Conservation (phyloP, 1,140 invertebrate genomes). For the Oreohelix idahoensis region DNA sequence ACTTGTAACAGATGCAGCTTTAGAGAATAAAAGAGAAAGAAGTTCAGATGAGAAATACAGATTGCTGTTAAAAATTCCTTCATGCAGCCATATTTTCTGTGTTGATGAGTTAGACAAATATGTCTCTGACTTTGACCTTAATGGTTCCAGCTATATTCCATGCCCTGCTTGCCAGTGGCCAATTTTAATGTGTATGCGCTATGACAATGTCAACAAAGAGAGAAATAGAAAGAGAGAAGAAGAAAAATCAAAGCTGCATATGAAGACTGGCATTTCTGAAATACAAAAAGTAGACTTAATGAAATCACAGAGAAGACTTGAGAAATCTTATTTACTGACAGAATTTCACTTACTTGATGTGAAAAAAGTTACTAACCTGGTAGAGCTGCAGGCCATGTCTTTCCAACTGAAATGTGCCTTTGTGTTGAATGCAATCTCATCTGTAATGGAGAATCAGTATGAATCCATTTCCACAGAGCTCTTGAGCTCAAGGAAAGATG, state of each 20-base stretch:
- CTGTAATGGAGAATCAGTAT: neutral
- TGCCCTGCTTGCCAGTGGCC: too few relatives aligned
- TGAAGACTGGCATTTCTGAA: neutral
- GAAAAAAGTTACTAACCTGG: neutral
- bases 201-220: neutral
- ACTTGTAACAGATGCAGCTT: too few relatives aligned
- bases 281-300: neutral
- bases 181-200: neutral
- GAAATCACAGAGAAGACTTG: neutral
- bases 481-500: neutral
- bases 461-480: neutral
- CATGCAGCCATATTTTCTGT: too few relatives aligned
- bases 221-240: too few relatives aligned
- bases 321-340: neutral
- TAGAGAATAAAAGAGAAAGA: neutral
- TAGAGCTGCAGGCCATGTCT: too few relatives aligned
- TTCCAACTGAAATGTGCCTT: too few relatives aligned
- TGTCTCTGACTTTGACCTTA: conserved; percentile 1
- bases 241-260: neutral
- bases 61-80: neutral
- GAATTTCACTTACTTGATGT: neutral
- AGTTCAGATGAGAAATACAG: neutral
- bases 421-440: neutral
- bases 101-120: conserved; percentile 8
- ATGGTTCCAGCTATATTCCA: too few relatives aligned